These are phyloP conservation scores for Sericinus montela DNA, from an alignment of 2,888 invertebrate species.

Conservation along the genomic window DNA sequence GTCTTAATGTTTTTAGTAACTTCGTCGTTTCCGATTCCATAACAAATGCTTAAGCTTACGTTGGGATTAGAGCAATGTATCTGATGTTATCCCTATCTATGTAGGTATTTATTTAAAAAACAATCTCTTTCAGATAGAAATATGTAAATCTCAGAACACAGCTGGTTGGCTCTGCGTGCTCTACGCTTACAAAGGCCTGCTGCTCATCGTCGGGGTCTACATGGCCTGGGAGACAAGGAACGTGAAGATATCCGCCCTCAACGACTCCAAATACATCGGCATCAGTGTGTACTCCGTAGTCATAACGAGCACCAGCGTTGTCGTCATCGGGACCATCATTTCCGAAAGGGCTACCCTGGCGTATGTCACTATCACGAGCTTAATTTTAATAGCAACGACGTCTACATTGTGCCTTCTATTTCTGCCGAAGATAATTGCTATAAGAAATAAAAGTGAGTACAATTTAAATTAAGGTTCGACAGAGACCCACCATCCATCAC, in stretches of 20 bases:
- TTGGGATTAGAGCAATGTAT: too few species aligned
- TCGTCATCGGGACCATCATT: constrained; percentile 92
- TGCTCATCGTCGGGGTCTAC: constrained; percentile 93
- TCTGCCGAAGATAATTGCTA: constrained; percentile 89
- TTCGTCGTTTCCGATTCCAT: too few species aligned
- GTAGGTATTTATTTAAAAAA: too few species aligned
- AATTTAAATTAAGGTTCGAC: background rate
- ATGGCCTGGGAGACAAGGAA: constrained; percentile 98
- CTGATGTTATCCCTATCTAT: too few species aligned
- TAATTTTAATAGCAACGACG: constrained; percentile 92
- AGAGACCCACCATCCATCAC: too few species aligned
- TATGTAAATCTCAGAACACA: constrained; percentile 92
- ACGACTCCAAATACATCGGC: constrained; percentile 96
- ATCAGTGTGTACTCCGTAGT: constrained; percentile 96
- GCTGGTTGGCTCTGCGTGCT: constrained; percentile 94
- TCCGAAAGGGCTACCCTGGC: constrained; percentile 89
- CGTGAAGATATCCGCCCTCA: constrained; percentile 94
- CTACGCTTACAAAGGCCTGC: constrained; percentile 93
- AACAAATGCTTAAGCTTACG: too few species aligned
- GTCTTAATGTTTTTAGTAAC: too few species aligned
- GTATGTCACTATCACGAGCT: constrained; percentile 88
- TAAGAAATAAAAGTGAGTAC: constrained; percentile 81
- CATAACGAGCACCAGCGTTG: constrained; percentile 91
- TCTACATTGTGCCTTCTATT: constrained; percentile 92
- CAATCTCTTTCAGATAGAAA: constrained; percentile 84